Conservation (phyloP, 2,113 vertebrate species). For the Salvelinus alpinus region DNA sequence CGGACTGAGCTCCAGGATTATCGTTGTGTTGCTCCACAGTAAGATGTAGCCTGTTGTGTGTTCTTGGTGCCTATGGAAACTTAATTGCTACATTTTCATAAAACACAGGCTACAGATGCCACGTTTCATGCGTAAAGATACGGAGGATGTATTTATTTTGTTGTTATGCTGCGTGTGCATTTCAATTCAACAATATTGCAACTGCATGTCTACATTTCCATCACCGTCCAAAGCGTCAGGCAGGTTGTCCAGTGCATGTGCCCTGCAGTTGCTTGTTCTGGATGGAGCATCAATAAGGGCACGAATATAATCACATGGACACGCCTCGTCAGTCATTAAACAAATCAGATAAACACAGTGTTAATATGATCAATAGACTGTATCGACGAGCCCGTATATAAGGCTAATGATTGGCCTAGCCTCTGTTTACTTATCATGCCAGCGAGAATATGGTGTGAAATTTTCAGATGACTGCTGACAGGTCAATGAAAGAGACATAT, state of each 20-base stretch:
- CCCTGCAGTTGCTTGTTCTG: constrained; percentile 14
- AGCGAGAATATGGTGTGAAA: constrained; percentile 56
- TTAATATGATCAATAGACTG: constrained; percentile 76
- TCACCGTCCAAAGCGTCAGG: background rate
- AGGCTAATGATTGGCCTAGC: constrained; percentile 71
- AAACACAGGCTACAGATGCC: background rate
- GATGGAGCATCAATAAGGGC: constrained; percentile 32
- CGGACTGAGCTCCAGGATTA: background rate
- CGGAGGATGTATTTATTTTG: background rate
- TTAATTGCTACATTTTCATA: background rate
- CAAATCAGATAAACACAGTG: constrained; percentile 76
- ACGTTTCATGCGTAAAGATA: background rate
- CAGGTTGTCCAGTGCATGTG: background rate
- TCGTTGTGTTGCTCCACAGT: background rate
- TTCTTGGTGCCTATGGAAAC: background rate
- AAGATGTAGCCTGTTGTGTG: background rate
- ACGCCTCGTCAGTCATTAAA: constrained; percentile 73
- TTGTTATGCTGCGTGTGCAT: constrained; percentile 14
- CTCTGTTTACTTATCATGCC: constrained; percentile 59
- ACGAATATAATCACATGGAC: constrained; percentile 65
- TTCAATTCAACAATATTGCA: background rate
- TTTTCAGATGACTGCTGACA: constrained; percentile 41
- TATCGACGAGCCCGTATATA: constrained; percentile 78
- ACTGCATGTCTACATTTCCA: background rate
- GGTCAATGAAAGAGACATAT: constrained; percentile 17